phyloP scores from a whole-genome alignment of 2,113 vertebrate genomes.

The Plecotus auritus region DNA sequence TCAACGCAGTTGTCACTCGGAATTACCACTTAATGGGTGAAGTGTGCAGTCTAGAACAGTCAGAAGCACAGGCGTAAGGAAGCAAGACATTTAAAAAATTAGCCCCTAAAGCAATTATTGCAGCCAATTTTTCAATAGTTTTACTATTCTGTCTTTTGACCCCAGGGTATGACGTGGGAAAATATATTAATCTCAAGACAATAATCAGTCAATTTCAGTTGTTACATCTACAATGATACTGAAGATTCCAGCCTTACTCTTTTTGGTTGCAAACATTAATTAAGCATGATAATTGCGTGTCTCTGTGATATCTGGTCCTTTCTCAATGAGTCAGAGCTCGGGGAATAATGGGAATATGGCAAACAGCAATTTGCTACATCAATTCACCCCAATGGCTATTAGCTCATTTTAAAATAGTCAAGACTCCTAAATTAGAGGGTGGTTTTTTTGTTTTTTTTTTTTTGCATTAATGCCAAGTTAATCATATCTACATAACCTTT shows the following conservation, averaged over 20 bases:
- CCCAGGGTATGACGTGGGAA: slow-evolving; percentile 55
- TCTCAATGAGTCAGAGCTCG: slow-evolving; percentile 61
- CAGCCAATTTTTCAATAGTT: slow-evolving; percentile 69
- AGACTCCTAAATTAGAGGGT: slow-evolving; percentile 28
- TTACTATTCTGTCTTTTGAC: slow-evolving; percentile 68
- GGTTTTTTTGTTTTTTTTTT: neutral
- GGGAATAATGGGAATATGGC: slow-evolving; percentile 59
- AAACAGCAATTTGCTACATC: slow-evolving; percentile 66
- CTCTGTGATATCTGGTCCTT: slow-evolving; percentile 68
- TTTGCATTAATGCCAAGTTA: slow-evolving; percentile 54
- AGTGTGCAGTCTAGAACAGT: slow-evolving; percentile 55
- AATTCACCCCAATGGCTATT: slow-evolving; percentile 61
- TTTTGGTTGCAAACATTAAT: slow-evolving; percentile 73
- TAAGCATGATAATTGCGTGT: slow-evolving; percentile 72
- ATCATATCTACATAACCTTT: slow-evolving; percentile 53
- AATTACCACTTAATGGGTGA: slow-evolving; percentile 75
- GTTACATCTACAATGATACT: slow-evolving; percentile 66
- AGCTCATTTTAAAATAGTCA: slow-evolving; percentile 62
- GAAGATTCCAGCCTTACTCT: slow-evolving; percentile 63
- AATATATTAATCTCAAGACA: slow-evolving; percentile 74
- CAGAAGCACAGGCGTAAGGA: slow-evolving; percentile 44
- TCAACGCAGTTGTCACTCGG: slow-evolving; percentile 72
- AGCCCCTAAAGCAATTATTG: slow-evolving; percentile 73
- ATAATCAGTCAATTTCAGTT: slow-evolving; percentile 70
- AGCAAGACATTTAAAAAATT: slow-evolving; percentile 70